Evolutionary conservation across 1,140 invertebrate genomes (phyloP).

Genomic region (Thaumatotibia leucotreta): DNA sequence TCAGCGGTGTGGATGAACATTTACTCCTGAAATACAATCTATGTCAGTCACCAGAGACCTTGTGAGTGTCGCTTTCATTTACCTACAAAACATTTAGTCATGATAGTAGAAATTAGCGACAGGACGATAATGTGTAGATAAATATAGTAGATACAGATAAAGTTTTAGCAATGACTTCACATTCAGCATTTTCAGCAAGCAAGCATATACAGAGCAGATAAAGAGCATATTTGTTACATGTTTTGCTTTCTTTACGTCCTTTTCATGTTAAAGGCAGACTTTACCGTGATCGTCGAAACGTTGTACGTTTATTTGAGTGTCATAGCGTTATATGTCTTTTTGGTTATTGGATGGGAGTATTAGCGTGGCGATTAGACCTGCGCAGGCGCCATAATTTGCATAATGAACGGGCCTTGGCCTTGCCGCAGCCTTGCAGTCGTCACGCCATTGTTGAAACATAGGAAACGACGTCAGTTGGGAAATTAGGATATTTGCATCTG

Average conservation of each 20-base stretch:
- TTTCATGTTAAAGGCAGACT: background rate
- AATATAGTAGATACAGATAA: background rate
- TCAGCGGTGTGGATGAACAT: too few species aligned
- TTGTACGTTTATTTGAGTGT: background rate
- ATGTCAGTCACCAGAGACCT: too few species aligned
- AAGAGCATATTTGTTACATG: background rate
- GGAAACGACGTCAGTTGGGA: background rate
- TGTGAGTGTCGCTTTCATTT: too few species aligned
- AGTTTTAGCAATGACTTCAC: background rate
- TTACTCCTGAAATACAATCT: too few species aligned
- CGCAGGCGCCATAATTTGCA: constrained; percentile 45
- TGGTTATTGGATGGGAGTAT: constrained; percentile 9
- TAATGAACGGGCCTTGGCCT: constrained; percentile 53
- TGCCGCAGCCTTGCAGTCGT: constrained; percentile 23
- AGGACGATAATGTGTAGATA: background rate
- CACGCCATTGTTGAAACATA: constrained; percentile 13
- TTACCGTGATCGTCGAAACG: too few species aligned
- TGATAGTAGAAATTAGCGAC: too few species aligned
- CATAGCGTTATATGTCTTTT: background rate
- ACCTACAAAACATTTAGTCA: too few species aligned
- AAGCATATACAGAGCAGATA: background rate
- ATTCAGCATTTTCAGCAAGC: background rate
- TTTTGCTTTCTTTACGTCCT: background rate
- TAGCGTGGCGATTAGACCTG: constrained; percentile 40
- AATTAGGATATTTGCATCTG: background rate